Evolutionary conservation across 2,113 vertebrate genomes (phyloP).

Genomic region (Narcine bancroftii): DNA sequence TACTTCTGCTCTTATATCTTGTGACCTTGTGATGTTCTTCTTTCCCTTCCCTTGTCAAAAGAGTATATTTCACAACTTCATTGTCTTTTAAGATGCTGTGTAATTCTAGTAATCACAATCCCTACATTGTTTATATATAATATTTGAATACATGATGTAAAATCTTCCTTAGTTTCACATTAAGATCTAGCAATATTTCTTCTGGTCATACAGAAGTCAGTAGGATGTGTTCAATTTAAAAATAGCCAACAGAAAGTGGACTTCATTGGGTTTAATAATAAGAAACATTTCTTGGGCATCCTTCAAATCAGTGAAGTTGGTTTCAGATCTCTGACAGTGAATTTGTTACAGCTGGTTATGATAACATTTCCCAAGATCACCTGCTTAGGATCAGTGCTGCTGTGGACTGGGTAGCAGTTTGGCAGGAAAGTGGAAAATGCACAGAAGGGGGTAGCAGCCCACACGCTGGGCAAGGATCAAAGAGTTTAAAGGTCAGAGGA

Average conservation of each 20-base stretch:
- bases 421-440: conserved; percentile 56
- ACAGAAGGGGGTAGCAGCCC: conserved; percentile 57
- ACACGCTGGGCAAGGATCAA: conserved; percentile 67
- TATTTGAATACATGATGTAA: background rate
- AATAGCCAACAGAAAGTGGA: background rate
- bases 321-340: conserved; percentile 44
- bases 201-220: conserved; percentile 9
- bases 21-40: no score
- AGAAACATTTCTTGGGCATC: conserved; percentile 1
- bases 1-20: no score
- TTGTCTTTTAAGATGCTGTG: background rate
- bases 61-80: background rate
- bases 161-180: background rate
- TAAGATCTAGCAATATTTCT: background rate
- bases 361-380: conserved; percentile 55
- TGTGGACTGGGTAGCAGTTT: conserved; percentile 44
- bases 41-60: no score
- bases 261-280: background rate
- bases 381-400: conserved; percentile 52
- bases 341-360: conserved; percentile 54
- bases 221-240: conserved; percentile 34
- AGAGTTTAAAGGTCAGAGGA: conserved; percentile 61
- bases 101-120: background rate
- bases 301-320: conserved; percentile 22
- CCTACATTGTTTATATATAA: background rate